Base-by-base conservation (phyloP, 2,113 vertebrate genomes). In the Ailurus styani region DNA sequence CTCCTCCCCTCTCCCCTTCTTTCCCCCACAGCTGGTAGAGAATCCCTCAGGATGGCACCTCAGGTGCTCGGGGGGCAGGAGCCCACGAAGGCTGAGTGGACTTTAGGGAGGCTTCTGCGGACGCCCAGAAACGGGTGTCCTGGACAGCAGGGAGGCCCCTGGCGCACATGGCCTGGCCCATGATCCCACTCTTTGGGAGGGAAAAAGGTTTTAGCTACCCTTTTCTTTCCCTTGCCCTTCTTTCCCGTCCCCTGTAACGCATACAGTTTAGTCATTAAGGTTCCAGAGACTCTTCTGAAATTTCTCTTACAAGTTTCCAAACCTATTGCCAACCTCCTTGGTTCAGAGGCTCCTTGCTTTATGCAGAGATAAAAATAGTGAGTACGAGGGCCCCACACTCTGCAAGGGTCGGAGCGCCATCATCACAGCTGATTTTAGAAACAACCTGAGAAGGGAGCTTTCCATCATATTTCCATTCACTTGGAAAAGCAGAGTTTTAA, bases 131-230 rank as follows among this genome's bases (percentile, higher is more conserved):
- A 57, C 55, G 20, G n/a, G 50, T 17, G 4, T 62, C 50, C 68
- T 11, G 47, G 82, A 54, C 1, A 3, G 47, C 79, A 25, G 21
- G 7, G 10, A 47, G 42, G 11, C 27, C 60, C 2, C 0, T 3
- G 1, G 13, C 27, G 37, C 3, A 34, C 21, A 1, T 1, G 0
- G 7, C 12, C 0, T 70, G 2, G 50, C 72, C 78, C 11, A 18
- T 45, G 21, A 11, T 8, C 21, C 64, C 52, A 25, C 10, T 72
- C 52, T 40, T 6, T 47, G 47, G 37, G 6, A 55, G 3, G 31
- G 55, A 29, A 34, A 47, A 37, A 60, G 31, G 23, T 62, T 81
- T 86, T 47, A 50, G 34, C 64, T 23, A 8, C 31, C 31, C 27
- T 82, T n/a, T 52, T 62, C n/a, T 31, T 85, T 70, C 52, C 2